phyloP scores from a whole-genome alignment of 2,113 vertebrate species.

The Merops nubicus region DNA sequence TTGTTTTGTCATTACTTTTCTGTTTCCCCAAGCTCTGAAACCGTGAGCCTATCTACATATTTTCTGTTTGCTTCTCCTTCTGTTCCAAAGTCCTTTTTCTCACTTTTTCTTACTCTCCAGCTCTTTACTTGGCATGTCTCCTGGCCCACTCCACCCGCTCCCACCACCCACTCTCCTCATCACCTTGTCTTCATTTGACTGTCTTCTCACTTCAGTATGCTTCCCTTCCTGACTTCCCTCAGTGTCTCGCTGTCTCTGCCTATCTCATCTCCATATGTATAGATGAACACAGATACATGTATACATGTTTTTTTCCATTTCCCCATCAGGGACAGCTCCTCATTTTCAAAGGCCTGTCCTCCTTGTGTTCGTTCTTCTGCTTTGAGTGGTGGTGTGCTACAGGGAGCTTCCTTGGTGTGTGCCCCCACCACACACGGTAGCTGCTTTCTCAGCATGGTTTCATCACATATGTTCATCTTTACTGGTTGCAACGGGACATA shows the following conservation, averaged over 20 bases:
- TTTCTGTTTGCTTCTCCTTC: not conserved
- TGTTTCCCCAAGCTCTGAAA: not conserved
- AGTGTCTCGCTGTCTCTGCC: not conserved
- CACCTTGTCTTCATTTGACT: not conserved
- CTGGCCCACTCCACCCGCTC: not conserved
- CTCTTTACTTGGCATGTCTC: not conserved
- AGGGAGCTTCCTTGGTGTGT: not conserved
- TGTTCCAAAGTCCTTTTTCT: not conserved
- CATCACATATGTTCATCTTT: rapidly evolving
- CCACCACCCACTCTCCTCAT: not conserved
- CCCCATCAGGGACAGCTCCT: not conserved
- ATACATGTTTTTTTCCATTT: not conserved
- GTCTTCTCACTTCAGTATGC: not conserved
- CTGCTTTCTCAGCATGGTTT: not conserved
- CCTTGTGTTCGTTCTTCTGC: not conserved
- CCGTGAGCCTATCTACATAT: not conserved
- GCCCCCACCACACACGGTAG: rapidly evolving
- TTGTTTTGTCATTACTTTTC: not conserved
- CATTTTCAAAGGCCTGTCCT: not conserved
- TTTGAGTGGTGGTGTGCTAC: not conserved
- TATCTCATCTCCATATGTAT: not conserved
- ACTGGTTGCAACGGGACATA: rapidly evolving
- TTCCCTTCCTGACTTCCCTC: not conserved
- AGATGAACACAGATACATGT: not conserved
- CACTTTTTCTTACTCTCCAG: not conserved